Percentiles rank a stretch among this genome's conserved stretches.
These are phyloP conservation scores for Pemphredon lugubris DNA, from an alignment of 2,888 invertebrate genomes.

Conservation along the genomic window DNA sequence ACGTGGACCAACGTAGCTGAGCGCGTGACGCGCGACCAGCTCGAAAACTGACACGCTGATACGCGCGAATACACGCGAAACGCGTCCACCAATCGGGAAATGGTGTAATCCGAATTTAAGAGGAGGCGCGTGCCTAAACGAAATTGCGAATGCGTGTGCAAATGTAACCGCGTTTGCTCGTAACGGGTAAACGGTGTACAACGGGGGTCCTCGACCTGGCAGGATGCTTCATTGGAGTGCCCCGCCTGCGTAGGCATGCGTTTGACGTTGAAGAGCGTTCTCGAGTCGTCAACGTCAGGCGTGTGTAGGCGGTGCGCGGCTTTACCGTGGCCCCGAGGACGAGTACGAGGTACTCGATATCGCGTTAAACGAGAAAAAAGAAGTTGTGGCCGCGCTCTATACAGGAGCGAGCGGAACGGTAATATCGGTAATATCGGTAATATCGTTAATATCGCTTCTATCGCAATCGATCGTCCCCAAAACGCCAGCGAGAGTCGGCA, in stretches of 20 bases:
- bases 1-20: constrained; percentile 8
- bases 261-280: constrained; percentile 66
- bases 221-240: constrained; percentile 57
- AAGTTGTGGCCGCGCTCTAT: constrained; percentile 1
- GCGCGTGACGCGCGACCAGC: background rate
- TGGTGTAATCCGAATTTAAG: constrained; percentile 6
- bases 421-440: no score
- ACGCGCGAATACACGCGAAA: background rate
- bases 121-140: constrained; percentile 2
- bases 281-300: constrained; percentile 62
- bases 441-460: no score
- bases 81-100: background rate
- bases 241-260: constrained; percentile 45
- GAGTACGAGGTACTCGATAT: constrained; percentile 34
- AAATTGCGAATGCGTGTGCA: constrained; percentile 16
- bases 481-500: no score
- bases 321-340: constrained; percentile 23
- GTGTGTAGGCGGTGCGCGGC: no score
- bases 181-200: constrained; percentile 50
- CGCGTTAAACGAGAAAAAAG: constrained; percentile 23
- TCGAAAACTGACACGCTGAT: no score
- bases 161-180: constrained; percentile 29
- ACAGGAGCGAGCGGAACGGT: background rate
- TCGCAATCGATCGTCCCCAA: no score
- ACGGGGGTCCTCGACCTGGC: constrained; percentile 36